Conservation (phyloP, 2,888 invertebrate species). For the Sympetrum striolatum region DNA sequence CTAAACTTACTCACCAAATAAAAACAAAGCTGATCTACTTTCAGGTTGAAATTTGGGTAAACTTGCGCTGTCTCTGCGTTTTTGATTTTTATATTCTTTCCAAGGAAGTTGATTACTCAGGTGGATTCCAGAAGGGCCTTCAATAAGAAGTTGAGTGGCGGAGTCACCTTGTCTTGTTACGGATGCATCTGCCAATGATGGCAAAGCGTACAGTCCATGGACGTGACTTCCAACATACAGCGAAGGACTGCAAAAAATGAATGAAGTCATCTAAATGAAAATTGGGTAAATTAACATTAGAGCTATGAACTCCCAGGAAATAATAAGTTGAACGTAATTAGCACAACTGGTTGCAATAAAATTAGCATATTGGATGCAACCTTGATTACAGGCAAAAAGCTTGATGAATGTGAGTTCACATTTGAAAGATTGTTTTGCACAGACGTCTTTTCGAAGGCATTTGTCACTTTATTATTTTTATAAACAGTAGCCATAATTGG, state of each 20-base stretch:
- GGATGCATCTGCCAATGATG: slow-evolving; percentile 87
- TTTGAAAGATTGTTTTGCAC: too few species aligned
- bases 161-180: slow-evolving; percentile 77
- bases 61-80: slow-evolving; percentile 27
- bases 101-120: slow-evolving; percentile 47
- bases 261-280: not conserved
- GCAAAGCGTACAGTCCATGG: slow-evolving; percentile 89
- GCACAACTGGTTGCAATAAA: too few species aligned
- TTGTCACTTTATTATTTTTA: too few species aligned
- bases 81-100: slow-evolving; percentile 46
- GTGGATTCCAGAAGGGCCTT: slow-evolving; percentile 67
- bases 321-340: too few species aligned
- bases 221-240: slow-evolving; percentile 90
- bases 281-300: too few species aligned
- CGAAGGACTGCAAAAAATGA: slow-evolving; percentile 74
- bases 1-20: slow-evolving; percentile 47
- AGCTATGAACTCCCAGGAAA: too few species aligned
- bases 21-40: slow-evolving; percentile 45
- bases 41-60: not conserved
- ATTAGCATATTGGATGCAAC: too few species aligned
- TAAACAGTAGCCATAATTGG: too few species aligned
- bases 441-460: too few species aligned
- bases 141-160: slow-evolving; percentile 74
- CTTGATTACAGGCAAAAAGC: too few species aligned
- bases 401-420: too few species aligned